phyloP scores from a whole-genome alignment of 2,113 vertebrate genomes.

The Orientallactaga bullata region DNA sequence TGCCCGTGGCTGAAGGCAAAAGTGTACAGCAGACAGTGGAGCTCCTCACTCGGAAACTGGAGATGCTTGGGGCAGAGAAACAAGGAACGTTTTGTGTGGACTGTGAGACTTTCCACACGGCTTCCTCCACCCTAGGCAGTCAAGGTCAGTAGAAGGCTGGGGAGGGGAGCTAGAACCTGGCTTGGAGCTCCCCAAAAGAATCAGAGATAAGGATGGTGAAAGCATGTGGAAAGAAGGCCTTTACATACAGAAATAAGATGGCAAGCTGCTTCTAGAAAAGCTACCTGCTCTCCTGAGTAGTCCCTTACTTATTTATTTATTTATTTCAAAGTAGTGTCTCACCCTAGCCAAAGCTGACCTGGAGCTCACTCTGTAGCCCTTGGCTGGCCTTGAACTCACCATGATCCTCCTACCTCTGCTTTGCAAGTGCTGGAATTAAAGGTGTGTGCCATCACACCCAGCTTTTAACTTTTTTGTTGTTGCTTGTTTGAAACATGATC shows the following conservation, averaged over 20 bases:
- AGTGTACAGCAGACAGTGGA: slow-evolving; percentile 98
- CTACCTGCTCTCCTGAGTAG: not conserved
- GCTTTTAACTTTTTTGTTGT: not conserved
- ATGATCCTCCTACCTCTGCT: not conserved
- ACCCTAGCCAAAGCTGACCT: too few relatives aligned
- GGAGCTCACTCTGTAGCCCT: not conserved
- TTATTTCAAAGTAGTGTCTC: not conserved
- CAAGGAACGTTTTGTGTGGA: slow-evolving; percentile 97
- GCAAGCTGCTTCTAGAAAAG: not conserved
- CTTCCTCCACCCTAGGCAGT: slow-evolving; percentile 90
- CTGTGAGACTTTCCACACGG: slow-evolving; percentile 97
- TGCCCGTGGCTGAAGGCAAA: slow-evolving; percentile 96
- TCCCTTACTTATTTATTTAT: not conserved
- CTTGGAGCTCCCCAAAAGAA: not conserved
- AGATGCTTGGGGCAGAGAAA: slow-evolving; percentile 95
- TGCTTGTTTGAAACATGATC: too few relatives aligned
- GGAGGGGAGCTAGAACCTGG: not conserved
- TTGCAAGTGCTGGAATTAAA: not conserved
- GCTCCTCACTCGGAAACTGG: slow-evolving; percentile 93
- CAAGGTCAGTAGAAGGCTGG: slow-evolving; percentile 78
- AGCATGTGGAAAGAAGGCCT: slow-evolving; percentile 6
- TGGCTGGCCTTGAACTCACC: not conserved
- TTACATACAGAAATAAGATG: not conserved
- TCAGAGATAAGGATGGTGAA: not conserved
- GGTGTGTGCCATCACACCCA: not conserved